These are phyloP conservation scores for Micromys minutus DNA, from an alignment of 2,113 vertebrate species.

Conservation along the genomic window DNA sequence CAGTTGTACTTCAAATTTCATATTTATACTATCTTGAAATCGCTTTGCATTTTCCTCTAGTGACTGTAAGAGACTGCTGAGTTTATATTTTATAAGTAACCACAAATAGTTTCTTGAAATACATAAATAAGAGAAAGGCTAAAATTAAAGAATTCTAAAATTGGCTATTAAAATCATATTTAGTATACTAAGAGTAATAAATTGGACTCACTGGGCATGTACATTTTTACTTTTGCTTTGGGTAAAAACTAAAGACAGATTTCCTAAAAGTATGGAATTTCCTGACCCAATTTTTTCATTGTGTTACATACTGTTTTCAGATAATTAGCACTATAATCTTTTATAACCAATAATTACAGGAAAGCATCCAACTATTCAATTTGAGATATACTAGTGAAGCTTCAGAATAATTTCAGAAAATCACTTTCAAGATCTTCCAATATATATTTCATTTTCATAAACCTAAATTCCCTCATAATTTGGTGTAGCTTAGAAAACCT, in stretches of 20 bases:
- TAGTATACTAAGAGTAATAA: not conserved
- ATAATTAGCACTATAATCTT: conserved; percentile 43
- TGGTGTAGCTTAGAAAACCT: conserved; percentile 57
- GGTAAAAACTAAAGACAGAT: not conserved
- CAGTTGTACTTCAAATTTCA: conserved; percentile 58
- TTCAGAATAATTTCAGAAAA: conserved; percentile 67
- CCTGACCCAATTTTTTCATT: conserved; percentile 39
- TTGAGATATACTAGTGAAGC: not conserved
- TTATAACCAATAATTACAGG: conserved; percentile 46
- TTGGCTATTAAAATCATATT: not conserved
- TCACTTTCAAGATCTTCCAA: conserved; percentile 47
- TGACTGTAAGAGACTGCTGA: not conserved
- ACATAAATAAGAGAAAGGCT: conserved; percentile 33
- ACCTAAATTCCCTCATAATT: conserved; percentile 75
- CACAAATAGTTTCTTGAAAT: conserved; percentile 51
- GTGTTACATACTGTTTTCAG: conserved; percentile 25
- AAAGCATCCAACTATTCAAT: not conserved
- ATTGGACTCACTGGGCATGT: not conserved
- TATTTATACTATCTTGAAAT: conserved; percentile 51
- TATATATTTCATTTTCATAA: not conserved
- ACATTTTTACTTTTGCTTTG: conserved; percentile 35
- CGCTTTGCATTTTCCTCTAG: conserved; percentile 22
- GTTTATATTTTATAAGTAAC: conserved; percentile 45
- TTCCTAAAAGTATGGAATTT: not conserved
- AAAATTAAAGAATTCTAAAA: not conserved